phyloP scores from a whole-genome alignment of 2,888 invertebrate genomes.

The Plusia festucae region DNA sequence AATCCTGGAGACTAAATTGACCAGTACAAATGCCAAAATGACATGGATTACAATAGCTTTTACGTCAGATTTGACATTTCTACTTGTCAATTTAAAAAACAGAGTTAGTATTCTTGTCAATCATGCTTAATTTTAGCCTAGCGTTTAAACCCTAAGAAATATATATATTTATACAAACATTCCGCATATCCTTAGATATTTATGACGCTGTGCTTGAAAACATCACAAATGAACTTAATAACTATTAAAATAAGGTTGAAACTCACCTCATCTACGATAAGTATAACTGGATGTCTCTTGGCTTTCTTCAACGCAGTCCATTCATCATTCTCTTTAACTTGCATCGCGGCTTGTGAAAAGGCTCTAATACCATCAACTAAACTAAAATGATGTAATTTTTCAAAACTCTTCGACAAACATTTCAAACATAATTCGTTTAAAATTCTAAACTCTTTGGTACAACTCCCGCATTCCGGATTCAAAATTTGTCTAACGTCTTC shows the following conservation, averaged over 20 bases:
- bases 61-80: too few relatives aligned
- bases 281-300: conserved; percentile 90
- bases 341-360: conserved; percentile 76
- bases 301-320: conserved; percentile 79
- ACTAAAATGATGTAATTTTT: conserved; percentile 74
- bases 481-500: conserved; percentile 68
- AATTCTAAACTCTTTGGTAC: conserved; percentile 71
- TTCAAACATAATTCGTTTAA: conserved; percentile 76
- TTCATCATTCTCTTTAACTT: conserved; percentile 77
- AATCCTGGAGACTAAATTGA: too few relatives aligned
- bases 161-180: too few relatives aligned
- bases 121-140: too few relatives aligned
- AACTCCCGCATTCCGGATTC: conserved; percentile 67
- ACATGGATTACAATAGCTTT: too few relatives aligned
- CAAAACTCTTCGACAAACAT: conserved; percentile 78
- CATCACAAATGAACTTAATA: not conserved
- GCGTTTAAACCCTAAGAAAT: too few relatives aligned
- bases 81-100: too few relatives aligned
- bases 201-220: not conserved
- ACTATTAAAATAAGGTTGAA: not conserved
- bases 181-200: too few relatives aligned
- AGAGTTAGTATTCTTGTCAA: too few relatives aligned
- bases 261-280: conserved; percentile 92
- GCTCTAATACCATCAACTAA: conserved; percentile 81
- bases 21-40: too few relatives aligned